Evolutionary conservation across 37 sponge, comb jelly and placozoan species (phyloP).

Genomic region (Beroe forskalii): DNA sequence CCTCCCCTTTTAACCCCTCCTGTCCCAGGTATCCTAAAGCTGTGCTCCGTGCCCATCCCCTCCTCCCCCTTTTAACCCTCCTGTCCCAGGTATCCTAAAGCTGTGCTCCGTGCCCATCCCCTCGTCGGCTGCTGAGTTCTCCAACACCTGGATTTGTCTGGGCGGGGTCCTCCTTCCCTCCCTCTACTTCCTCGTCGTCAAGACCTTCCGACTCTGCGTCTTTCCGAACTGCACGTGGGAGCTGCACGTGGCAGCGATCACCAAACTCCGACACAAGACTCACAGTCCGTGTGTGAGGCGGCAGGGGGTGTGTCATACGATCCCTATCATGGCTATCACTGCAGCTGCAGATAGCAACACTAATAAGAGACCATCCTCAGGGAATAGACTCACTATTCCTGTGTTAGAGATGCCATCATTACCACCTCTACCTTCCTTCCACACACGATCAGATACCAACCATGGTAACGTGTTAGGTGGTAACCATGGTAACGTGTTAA

Average conservation of each 20-base stretch:
- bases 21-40: too few relatives aligned
- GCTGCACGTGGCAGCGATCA: constrained; percentile 24
- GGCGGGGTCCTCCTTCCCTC: constrained; percentile 5
- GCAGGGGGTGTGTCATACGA: neutral
- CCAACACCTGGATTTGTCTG: constrained; percentile 43
- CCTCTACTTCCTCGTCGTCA: constrained; percentile 45
- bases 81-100: constrained; percentile 1
- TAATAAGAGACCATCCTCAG: too few relatives aligned
- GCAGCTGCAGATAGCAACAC: too few relatives aligned
- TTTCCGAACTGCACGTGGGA: constrained; percentile 10
- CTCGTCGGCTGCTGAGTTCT: neutral
- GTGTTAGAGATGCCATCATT: too few relatives aligned
- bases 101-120: neutral
- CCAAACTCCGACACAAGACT: constrained; percentile 42
- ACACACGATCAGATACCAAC: too few relatives aligned
- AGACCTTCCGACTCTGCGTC: constrained; percentile 11
- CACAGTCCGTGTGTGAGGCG: constrained; percentile 40
- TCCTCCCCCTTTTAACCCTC: too few relatives aligned
- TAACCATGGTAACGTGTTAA: too few relatives aligned
- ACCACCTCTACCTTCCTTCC: too few relatives aligned
- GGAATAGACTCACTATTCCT: too few relatives aligned
- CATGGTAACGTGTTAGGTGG: too few relatives aligned
- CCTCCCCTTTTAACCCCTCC: too few relatives aligned
- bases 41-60: too few relatives aligned
- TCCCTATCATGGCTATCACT: constrained; percentile 27